Base-by-base conservation (phyloP, 2,797 vertebrate species). In the Acanthurus tractus region DNA sequence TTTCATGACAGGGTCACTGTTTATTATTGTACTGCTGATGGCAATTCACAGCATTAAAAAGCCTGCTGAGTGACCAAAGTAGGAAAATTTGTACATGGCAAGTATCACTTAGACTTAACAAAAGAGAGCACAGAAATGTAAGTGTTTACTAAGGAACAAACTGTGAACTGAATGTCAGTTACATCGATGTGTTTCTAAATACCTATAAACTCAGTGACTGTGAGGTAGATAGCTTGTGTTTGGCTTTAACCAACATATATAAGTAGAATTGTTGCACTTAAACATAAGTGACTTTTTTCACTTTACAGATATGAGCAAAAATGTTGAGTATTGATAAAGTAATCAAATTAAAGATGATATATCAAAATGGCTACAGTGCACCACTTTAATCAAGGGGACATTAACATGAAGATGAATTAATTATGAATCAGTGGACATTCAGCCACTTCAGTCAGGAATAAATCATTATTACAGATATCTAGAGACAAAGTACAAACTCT, bases 11-110 rank as follows among this genome's bases (percentile, higher is more conserved):
- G 25, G 63, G 23, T 62, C 50, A 23, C 12, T 79, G 78, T 86
- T 91, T 92, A 80, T 84, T 75, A 70, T 85, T 56, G 22, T 70
- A n/a, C 71, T 72, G 57, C 52, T 85, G 82, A 84, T 44, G 64
- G 73, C 71, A 79, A 75, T 46, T 61, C 76, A 81, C 63, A 63
- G 82, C 78, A 81, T 79, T 76, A 67, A 78, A 78, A 48, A 54
- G 61, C 70, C 66, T 86, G 85, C 61, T 63, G 65, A 72, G 52
- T 69, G 54, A 84, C 18, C 61, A 48, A 13, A 56, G 63, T 56
- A 53, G 29, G 3, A 64, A 50, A 53, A 8, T 7, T 58, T 69
- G 38, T 49, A 22, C 53, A 36, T 25, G 52, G 4, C n/a, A 74
- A 49, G 56, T 12, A 70, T 64, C 49, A 61, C 42, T 44, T 57